Conservation (phyloP, 92 coral and sea anemone genomes). For the Zoanthus gigantus region DNA sequence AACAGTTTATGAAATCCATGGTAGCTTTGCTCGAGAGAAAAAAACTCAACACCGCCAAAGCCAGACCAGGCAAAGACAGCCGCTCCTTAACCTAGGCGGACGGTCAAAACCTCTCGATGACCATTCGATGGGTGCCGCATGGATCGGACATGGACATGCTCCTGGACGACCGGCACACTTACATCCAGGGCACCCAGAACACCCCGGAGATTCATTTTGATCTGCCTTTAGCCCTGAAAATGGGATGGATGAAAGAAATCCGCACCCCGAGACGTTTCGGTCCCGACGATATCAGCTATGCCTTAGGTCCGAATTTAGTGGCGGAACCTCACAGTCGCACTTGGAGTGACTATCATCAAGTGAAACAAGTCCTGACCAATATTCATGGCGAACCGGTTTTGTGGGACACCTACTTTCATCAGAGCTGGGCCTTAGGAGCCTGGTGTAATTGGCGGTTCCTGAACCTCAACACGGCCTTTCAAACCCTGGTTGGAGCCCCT, state of each 20-base stretch:
- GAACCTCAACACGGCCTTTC: constrained; percentile 9
- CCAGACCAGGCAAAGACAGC: not conserved
- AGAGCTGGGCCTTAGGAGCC: not conserved
- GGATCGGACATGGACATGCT: not conserved
- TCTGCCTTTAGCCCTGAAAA: not conserved
- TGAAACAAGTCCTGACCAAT: not conserved
- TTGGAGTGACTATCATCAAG: not conserved
- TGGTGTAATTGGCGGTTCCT: not conserved
- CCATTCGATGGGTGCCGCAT: not conserved
- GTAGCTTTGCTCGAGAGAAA: not conserved
- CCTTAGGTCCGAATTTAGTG: not conserved
- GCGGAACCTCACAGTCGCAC: not conserved
- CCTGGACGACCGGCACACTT: not conserved
- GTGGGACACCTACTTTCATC: no score
- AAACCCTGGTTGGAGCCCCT: not conserved
- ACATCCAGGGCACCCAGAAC: not conserved
- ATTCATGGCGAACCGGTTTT: not conserved
- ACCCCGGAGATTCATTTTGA: not conserved
- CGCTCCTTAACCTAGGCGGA: not conserved
- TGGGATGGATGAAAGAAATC: not conserved
- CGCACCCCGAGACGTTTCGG: not conserved
- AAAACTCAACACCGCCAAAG: not conserved
- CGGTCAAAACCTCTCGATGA: not conserved
- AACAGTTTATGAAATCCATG: not conserved
- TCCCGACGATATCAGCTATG: not conserved